These are phyloP conservation scores for Troglohyphantes excavatus DNA, from an alignment of 2,888 invertebrate species.

Conservation along the genomic window DNA sequence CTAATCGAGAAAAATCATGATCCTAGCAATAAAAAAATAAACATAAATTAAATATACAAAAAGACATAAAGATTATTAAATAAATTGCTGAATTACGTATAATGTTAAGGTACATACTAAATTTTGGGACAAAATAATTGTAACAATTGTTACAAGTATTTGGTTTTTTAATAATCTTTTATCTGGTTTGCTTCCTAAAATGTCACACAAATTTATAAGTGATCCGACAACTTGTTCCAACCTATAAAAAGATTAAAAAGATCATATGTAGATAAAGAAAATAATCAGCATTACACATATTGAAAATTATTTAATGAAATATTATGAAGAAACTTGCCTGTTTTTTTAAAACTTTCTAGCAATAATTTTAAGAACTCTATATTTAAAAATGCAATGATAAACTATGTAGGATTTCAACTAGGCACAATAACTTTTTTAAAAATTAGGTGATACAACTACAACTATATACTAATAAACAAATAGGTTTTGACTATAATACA, in stretches of 20 bases:
- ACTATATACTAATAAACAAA: no score
- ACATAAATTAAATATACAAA: background rate
- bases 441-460: no score
- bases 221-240: conserved; percentile 64
- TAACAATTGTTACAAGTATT: conserved; percentile 39
- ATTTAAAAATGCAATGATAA: no score
- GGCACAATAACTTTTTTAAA: no score
- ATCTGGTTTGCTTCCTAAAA: conserved; percentile 42
- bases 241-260: conserved; percentile 41
- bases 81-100: background rate
- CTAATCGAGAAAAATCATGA: conserved; percentile 7
- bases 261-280: no score
- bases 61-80: no score
- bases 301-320: no score
- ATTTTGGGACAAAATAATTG: conserved; percentile 47
- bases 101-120: conserved; percentile 6
- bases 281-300: no score
- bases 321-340: no score
- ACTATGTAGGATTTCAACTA: no score
- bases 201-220: conserved; percentile 40
- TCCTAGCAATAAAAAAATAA: conserved; percentile 6
- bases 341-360: no score
- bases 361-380: no score
- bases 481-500: background rate
- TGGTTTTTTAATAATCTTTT: conserved; percentile 57